A percentile compares a stretch with the other conserved stretches of the same genome.
These are phyloP conservation scores for Eurypyga helias DNA, from an alignment of 2,113 vertebrate genomes.

Conservation along the genomic window DNA sequence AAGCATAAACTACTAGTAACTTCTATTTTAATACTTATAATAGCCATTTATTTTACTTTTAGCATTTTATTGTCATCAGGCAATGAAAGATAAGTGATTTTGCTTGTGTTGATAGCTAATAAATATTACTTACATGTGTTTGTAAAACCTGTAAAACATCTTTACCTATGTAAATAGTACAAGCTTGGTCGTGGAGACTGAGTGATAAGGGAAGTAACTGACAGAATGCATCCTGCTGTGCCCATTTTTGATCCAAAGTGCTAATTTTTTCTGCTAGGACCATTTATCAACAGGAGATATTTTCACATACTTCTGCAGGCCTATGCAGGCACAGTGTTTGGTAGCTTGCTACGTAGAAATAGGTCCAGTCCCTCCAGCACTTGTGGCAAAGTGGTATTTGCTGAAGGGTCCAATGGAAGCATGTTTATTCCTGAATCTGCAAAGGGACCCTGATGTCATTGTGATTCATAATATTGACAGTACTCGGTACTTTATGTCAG, in stretches of 20 bases:
- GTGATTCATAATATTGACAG: background rate
- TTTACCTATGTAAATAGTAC: background rate
- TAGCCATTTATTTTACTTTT: background rate
- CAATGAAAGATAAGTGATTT: background rate
- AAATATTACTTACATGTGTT: background rate
- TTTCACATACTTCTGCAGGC: background rate
- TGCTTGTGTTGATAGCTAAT: background rate
- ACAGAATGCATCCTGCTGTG: background rate
- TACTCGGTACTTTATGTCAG: background rate
- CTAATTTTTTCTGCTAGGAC: background rate
- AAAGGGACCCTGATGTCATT: background rate
- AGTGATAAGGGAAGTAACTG: background rate
- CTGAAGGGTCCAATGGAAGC: background rate
- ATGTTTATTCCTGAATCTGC: background rate
- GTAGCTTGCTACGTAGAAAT: background rate
- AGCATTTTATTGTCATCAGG: background rate
- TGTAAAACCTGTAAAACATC: background rate
- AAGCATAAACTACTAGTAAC: background rate
- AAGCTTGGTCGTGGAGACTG: background rate
- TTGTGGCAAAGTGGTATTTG: background rate
- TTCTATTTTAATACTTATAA: background rate
- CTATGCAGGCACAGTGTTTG: background rate
- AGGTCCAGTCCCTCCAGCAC: background rate
- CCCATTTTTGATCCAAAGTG: background rate
- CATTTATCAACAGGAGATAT: rapidly evolving